These are phyloP conservation scores for Drosophila punjabiensis DNA, from an alignment of 1,140 invertebrate species.

Conservation along the genomic window DNA sequence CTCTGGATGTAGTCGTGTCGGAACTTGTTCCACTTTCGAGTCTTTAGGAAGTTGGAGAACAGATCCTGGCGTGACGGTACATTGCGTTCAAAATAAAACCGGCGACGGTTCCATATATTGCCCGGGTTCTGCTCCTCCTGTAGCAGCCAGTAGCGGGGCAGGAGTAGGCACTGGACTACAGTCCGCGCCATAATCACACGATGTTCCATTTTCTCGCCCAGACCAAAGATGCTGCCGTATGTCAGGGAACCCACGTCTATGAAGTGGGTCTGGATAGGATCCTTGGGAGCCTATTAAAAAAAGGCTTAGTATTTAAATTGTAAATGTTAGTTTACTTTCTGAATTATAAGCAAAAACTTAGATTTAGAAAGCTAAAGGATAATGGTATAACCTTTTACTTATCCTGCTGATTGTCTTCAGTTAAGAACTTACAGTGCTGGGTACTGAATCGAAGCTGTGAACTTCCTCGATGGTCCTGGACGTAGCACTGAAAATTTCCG, in stretches of 20 bases:
- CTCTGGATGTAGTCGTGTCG: slow-evolving; percentile 83
- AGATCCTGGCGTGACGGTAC: slow-evolving; percentile 86
- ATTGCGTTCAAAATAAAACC: slow-evolving; percentile 86
- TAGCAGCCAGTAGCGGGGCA: slow-evolving; percentile 87
- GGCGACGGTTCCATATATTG: slow-evolving; percentile 87
- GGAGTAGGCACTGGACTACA: slow-evolving; percentile 86
- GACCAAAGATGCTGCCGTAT: slow-evolving; percentile 74
- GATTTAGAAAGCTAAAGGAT: no score
- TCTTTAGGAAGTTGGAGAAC: slow-evolving; percentile 86
- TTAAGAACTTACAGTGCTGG: not conserved
- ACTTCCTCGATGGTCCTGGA: no score
- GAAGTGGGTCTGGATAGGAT: slow-evolving; percentile 56
- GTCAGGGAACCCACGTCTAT: slow-evolving; percentile 76
- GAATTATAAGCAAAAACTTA: no score
- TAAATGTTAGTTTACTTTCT: not conserved
- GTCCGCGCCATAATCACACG: slow-evolving; percentile 86
- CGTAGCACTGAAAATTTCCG: slow-evolving; percentile 2
- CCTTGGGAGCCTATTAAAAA: not conserved
- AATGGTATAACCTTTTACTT: no score
- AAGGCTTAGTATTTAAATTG: not conserved
- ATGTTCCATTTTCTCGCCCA: slow-evolving; percentile 86
- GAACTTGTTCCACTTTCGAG: slow-evolving; percentile 86
- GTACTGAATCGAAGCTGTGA: not conserved
- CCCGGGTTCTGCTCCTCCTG: slow-evolving; percentile 86
- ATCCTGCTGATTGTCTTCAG: no score